A percentile compares a stretch with the other conserved stretches of the same genome.
phyloP scores from a whole-genome alignment of 2,113 vertebrate species.

The Mastomys natalensis region DNA sequence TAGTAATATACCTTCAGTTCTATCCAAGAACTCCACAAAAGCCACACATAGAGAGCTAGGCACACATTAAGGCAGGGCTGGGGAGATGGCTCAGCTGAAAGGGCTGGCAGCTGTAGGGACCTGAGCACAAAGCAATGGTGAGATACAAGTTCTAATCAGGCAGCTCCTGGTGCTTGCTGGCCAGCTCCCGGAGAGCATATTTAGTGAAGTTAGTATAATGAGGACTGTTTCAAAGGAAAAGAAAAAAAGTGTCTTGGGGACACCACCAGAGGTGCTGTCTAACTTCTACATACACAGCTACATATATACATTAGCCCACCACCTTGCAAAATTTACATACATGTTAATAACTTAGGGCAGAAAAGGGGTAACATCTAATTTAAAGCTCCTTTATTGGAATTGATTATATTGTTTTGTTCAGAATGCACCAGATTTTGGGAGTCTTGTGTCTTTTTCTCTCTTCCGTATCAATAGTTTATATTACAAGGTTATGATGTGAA shows the following conservation, averaged over 20 bases:
- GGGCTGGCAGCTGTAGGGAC: no score
- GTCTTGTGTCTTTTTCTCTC: background rate
- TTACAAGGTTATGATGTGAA: background rate
- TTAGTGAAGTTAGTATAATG: no score
- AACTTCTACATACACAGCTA: background rate
- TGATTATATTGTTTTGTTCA: slow-evolving; percentile 23
- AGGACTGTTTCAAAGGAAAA: background rate
- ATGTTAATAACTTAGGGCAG: background rate
- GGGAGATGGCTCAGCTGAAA: background rate
- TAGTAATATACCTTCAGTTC: background rate
- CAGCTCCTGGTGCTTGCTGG: no score
- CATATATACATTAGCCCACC: no score
- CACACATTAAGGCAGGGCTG: background rate
- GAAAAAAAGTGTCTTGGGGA: background rate
- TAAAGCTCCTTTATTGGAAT: background rate
- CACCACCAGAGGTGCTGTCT: background rate
- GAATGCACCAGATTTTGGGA: background rate
- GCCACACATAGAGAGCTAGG: background rate
- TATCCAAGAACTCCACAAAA: background rate
- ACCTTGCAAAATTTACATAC: background rate
- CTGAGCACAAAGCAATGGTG: background rate
- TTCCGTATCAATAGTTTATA: background rate
- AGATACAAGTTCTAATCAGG: background rate
- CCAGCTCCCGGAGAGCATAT: accelerated
- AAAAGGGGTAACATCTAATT: background rate